phyloP scores from a whole-genome alignment of 2,113 vertebrate genomes.

The Protomyctophum bolini region DNA sequence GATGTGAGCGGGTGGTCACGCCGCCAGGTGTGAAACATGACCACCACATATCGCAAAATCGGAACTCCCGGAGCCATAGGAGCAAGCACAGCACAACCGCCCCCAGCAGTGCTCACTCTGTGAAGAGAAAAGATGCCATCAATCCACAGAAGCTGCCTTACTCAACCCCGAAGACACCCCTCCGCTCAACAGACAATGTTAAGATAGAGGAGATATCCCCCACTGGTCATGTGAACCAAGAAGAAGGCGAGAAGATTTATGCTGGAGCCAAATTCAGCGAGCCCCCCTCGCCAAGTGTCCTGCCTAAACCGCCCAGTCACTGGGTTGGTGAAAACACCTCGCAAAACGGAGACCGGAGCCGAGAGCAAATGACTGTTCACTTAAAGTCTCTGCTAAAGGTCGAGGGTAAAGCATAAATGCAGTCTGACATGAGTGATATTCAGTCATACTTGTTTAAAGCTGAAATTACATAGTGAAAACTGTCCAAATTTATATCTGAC shows the following conservation, averaged over 20 bases:
- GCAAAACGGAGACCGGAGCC: conserved; percentile 78
- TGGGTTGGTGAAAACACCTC: conserved; percentile 85
- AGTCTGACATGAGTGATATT: background rate
- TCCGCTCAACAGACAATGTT: conserved; percentile 78
- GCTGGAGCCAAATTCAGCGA: conserved; percentile 96
- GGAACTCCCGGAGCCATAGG: conserved; percentile 77
- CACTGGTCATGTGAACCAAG: conserved; percentile 57
- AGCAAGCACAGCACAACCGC: conserved; percentile 70
- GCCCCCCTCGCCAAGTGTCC: conserved; percentile 92
- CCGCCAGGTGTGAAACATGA: conserved; percentile 77
- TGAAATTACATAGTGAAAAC: background rate
- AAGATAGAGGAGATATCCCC: conserved; percentile 70
- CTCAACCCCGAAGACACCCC: conserved; percentile 78
- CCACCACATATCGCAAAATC: conserved; percentile 73
- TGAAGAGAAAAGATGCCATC: conserved; percentile 77
- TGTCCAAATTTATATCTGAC: background rate
- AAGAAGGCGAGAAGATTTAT: conserved; percentile 88
- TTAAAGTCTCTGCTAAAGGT: conserved; percentile 94
- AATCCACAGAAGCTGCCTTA: conserved; percentile 74
- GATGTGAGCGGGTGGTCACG: conserved; percentile 77
- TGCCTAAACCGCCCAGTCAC: conserved; percentile 94
- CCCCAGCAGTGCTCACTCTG: conserved; percentile 64
- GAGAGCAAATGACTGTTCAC: conserved; percentile 89
- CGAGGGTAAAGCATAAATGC: conserved; percentile 71
- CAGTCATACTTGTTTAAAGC: too few species aligned